Evolutionary conservation across 2,888 invertebrate genomes (phyloP).

Genomic region (Dryobota labecula): DNA sequence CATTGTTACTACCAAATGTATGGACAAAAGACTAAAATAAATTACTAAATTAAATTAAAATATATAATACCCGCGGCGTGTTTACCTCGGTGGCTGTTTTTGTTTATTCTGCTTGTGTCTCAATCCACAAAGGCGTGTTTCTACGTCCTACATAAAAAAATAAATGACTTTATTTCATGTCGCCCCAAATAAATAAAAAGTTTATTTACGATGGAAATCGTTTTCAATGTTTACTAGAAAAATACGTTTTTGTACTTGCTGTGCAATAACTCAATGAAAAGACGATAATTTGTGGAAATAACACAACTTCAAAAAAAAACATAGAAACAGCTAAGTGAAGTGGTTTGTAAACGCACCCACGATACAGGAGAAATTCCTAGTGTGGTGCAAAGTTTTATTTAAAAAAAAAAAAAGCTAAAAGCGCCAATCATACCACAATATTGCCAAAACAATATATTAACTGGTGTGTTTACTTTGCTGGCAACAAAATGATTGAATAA

Average conservation of each 20-base stretch:
- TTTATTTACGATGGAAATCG: constrained; percentile 9
- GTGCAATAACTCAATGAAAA: constrained; percentile 28
- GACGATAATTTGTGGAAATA: constrained; percentile 26
- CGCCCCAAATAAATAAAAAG: constrained; percentile 40
- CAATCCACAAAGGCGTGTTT: constrained; percentile 18
- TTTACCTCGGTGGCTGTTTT: constrained; percentile 29
- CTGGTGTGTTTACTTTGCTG: constrained; percentile 38
- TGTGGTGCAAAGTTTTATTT: too few relatives aligned
- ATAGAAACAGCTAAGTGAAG: constrained; percentile 39
- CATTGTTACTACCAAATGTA: too few relatives aligned
- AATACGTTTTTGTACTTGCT: constrained; percentile 17
- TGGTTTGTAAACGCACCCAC: too few relatives aligned
- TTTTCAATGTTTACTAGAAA: constrained; percentile 17
- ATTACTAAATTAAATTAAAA: too few relatives aligned
- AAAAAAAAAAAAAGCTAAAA: too few relatives aligned
- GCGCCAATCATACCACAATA: constrained; percentile 42
- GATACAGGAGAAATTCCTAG: too few relatives aligned
- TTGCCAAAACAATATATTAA: constrained; percentile 51
- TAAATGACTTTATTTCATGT: constrained; percentile 29
- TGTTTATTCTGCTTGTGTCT: constrained; percentile 29
- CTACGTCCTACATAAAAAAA: constrained; percentile 25
- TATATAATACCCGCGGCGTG: too few relatives aligned
- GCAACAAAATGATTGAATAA: constrained; percentile 49
- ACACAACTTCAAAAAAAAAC: constrained; percentile 37
- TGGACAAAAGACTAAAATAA: too few relatives aligned